A percentile compares a stretch with the other conserved stretches of the same genome.
Evolutionary conservation across 2,888 invertebrate genomes (phyloP).

Genomic region (Penaeus monodon): DNA sequence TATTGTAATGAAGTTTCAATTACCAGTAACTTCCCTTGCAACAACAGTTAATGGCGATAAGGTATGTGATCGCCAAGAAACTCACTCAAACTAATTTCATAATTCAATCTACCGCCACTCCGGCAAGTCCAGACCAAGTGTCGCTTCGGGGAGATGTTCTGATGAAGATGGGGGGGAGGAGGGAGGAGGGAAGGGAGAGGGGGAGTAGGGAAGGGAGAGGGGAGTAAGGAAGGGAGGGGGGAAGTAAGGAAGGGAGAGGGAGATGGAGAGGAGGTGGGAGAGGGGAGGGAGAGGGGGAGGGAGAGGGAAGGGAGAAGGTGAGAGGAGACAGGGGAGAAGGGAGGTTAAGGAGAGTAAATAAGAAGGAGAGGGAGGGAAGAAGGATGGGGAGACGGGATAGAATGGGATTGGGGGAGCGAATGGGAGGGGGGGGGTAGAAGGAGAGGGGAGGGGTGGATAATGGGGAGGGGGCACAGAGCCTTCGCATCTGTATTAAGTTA

Average conservation of each 20-base stretch:
- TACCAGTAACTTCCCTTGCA: slow-evolving; percentile 38
- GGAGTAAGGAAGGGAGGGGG: neutral
- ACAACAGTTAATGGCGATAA: slow-evolving; percentile 50
- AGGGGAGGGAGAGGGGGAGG: too few relatives aligned
- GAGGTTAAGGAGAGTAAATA: too few relatives aligned
- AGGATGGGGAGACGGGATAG: neutral
- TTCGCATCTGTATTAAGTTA: too few relatives aligned
- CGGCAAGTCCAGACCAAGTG: slow-evolving; percentile 29
- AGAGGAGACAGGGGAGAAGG: too few relatives aligned
- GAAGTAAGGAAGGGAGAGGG: too few relatives aligned
- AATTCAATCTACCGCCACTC: slow-evolving; percentile 47
- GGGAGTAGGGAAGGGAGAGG: slow-evolving; percentile 7
- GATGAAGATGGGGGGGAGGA: neutral
- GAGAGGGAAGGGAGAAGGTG: too few relatives aligned
- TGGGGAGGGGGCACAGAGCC: too few relatives aligned
- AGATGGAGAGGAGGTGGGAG: too few relatives aligned
- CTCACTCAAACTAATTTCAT: slow-evolving; percentile 48
- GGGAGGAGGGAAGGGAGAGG: neutral
- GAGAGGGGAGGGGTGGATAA: too few relatives aligned
- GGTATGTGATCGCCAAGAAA: slow-evolving; percentile 51
- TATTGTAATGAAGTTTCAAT: slow-evolving; percentile 49
- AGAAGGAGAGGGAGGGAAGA: too few relatives aligned
- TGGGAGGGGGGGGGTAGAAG: too few relatives aligned
- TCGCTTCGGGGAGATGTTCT: neutral
- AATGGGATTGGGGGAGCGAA: neutral